Conservation (phyloP, 1,140 invertebrate genomes). For the Diorhabda elongata region DNA sequence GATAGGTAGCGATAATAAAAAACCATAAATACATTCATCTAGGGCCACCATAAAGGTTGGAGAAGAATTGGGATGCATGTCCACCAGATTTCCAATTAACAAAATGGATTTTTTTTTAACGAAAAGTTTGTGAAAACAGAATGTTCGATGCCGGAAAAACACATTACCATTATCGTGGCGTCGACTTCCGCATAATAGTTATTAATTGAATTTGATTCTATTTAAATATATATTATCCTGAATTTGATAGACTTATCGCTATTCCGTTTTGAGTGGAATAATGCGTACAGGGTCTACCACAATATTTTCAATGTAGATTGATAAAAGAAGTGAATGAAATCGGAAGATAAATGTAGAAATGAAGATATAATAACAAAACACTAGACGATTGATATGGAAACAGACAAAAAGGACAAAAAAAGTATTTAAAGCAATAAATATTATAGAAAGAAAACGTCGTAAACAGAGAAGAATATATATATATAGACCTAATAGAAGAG, state of each 20-base stretch:
- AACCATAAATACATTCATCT: neutral
- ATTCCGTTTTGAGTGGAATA: neutral
- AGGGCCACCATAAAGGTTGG: neutral
- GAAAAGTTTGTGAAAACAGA: neutral
- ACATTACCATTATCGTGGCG: slow-evolving; percentile 3
- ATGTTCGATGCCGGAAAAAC: neutral
- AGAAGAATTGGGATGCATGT: neutral
- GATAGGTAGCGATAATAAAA: neutral
- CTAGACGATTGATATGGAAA: neutral
- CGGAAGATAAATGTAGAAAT: neutral
- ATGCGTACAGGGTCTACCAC: neutral
- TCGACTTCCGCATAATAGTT: neutral
- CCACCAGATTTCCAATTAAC: neutral
- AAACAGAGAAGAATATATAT: too few species aligned
- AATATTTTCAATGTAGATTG: slow-evolving; percentile 8
- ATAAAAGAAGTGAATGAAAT: neutral
- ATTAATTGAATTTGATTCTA: slow-evolving; percentile 12
- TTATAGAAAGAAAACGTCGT: too few species aligned
- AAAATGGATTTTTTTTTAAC: neutral
- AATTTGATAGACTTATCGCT: neutral
- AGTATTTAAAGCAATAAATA: too few species aligned
- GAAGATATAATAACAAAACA: neutral
- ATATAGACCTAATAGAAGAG: too few species aligned
- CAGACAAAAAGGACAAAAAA: too few species aligned
- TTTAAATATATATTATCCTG: slow-evolving; percentile 13